phyloP scores from a whole-genome alignment of 2,113 vertebrate genomes.

The Chaenogobius annularis region DNA sequence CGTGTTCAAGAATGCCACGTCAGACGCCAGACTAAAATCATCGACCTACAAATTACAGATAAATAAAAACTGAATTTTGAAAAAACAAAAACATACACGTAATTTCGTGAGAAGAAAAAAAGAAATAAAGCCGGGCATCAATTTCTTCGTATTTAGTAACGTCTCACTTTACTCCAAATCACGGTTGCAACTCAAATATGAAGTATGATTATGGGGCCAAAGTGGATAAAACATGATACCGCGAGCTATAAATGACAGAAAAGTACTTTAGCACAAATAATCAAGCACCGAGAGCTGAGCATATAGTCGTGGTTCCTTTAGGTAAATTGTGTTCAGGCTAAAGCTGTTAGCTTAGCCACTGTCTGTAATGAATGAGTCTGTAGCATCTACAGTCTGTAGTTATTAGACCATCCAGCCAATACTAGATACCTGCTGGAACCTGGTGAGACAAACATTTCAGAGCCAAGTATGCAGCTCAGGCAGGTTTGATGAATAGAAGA shows the following conservation, averaged over 20 bases:
- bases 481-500: neutral
- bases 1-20: constrained; percentile 83
- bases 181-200: neutral
- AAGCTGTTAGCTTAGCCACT: constrained; percentile 7
- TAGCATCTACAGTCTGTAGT: neutral
- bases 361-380: constrained; percentile 57
- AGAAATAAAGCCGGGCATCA: neutral
- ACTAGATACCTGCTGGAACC: neutral
- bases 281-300: neutral
- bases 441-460: neutral
- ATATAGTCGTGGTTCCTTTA: neutral
- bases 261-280: neutral
- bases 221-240: neutral
- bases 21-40: constrained; percentile 69
- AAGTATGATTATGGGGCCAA: too few species aligned
- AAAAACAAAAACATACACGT: neutral
- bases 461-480: rapidly evolving
- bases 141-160: neutral
- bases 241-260: neutral
- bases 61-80: too few species aligned
- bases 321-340: neutral
- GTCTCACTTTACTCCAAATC: neutral
- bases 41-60: constrained; percentile 36
- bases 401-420: constrained; percentile 24
- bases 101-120: neutral